phyloP scores from a whole-genome alignment of 2,113 vertebrate species.

The Microtus oregoni region DNA sequence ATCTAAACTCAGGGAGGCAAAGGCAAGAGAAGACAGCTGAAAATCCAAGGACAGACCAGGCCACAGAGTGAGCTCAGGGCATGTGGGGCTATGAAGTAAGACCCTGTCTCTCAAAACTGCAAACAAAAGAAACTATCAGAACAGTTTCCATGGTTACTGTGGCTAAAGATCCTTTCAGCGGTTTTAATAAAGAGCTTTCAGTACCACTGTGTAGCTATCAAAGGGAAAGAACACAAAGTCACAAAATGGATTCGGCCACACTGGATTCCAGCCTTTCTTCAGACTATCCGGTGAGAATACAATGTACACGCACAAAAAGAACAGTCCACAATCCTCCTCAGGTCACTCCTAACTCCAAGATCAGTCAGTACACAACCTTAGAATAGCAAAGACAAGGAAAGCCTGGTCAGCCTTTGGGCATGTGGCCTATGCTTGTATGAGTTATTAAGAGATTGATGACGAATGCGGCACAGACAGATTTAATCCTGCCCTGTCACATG shows the following conservation, averaged over 20 bases:
- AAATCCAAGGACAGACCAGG: background rate
- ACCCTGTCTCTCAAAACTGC: too few species aligned
- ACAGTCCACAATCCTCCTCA: background rate
- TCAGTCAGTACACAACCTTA: background rate
- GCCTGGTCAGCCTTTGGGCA: background rate
- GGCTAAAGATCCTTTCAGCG: slow-evolving; percentile 17
- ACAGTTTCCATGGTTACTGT: background rate
- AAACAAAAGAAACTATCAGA: background rate
- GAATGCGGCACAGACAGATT: background rate
- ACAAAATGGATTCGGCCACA: background rate
- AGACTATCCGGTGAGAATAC: background rate
- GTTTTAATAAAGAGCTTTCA: background rate
- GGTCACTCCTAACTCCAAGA: background rate
- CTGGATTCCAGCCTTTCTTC: background rate
- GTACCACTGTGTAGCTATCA: background rate
- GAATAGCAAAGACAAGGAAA: background rate
- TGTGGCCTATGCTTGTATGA: background rate
- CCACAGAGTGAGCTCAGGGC: background rate
- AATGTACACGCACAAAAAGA: background rate
- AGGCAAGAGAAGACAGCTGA: background rate
- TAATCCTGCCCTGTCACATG: background rate
- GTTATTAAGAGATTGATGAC: background rate
- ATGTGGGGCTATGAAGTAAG: background rate
- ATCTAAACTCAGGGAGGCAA: background rate
- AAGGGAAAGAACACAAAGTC: slow-evolving; percentile 1